Conservation (phyloP, 2,888 invertebrate species). For the Harpalus rubripes region DNA sequence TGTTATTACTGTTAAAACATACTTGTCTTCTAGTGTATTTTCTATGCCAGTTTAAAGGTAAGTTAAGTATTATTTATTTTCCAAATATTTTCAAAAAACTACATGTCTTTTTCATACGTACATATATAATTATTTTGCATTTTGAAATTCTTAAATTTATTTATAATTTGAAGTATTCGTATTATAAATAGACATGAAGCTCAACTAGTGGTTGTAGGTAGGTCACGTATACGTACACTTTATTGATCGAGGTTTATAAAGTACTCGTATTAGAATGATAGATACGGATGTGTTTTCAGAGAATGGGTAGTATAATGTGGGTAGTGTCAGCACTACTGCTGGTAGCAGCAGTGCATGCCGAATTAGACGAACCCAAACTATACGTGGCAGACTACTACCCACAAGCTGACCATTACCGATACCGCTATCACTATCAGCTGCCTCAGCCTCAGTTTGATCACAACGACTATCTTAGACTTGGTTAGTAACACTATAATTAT, state of each 20-base stretch:
- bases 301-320: neutral
- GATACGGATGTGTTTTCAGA: neutral
- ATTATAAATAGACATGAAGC: neutral
- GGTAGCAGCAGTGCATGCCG: neutral
- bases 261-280: neutral
- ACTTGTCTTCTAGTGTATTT: neutral
- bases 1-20: neutral
- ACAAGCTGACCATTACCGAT: neutral
- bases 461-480: conserved; percentile 31
- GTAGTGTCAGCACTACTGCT: neutral
- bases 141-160: neutral
- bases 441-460: conserved; percentile 15
- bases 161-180: neutral
- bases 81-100: neutral
- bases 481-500: conserved; percentile 10
- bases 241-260: neutral
- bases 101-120: too few species aligned
- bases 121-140: neutral
- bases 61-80: neutral
- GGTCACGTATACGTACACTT: neutral
- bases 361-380: conserved; percentile 29
- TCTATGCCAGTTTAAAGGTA: conserved; percentile 4
- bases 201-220: conserved; percentile 18
- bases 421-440: neutral
- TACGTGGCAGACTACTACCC: conserved; percentile 51